Evolutionary conservation across 2,113 vertebrate genomes (phyloP).

Genomic region (Hyperoodon ampullatus): DNA sequence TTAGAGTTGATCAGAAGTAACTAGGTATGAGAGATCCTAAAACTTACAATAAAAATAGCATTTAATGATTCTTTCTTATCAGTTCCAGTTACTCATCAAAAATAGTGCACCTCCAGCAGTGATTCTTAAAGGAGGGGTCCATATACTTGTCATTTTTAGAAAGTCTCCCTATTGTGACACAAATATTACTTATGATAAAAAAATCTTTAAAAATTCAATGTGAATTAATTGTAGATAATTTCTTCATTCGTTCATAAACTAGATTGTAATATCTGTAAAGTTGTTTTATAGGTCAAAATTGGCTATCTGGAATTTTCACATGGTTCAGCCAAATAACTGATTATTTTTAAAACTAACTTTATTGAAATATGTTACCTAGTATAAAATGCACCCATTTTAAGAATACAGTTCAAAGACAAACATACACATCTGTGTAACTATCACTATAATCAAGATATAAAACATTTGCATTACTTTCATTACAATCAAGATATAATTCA

Average conservation of each 20-base stretch:
- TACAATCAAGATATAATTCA: no score
- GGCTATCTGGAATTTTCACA: no score
- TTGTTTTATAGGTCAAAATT: neutral
- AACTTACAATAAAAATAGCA: neutral
- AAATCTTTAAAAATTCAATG: neutral
- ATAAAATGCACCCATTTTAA: no score
- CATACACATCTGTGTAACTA: no score
- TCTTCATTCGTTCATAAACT: neutral
- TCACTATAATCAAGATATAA: no score
- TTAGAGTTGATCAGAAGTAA: neutral
- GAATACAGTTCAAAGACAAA: no score
- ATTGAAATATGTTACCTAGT: no score
- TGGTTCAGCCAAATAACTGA: no score
- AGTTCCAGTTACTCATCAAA: neutral
- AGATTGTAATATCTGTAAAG: neutral
- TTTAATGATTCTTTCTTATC: neutral
- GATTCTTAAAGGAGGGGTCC: neutral
- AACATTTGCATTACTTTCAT: no score
- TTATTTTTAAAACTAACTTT: no score
- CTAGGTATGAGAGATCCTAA: neutral
- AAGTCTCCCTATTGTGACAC: neutral
- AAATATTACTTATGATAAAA: neutral
- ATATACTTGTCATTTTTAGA: neutral
- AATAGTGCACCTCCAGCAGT: neutral
- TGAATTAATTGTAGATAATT: neutral